These are phyloP conservation scores for Myoxocephalus aenaeus DNA, from an alignment of 2,797 vertebrate species.

Conservation along the genomic window DNA sequence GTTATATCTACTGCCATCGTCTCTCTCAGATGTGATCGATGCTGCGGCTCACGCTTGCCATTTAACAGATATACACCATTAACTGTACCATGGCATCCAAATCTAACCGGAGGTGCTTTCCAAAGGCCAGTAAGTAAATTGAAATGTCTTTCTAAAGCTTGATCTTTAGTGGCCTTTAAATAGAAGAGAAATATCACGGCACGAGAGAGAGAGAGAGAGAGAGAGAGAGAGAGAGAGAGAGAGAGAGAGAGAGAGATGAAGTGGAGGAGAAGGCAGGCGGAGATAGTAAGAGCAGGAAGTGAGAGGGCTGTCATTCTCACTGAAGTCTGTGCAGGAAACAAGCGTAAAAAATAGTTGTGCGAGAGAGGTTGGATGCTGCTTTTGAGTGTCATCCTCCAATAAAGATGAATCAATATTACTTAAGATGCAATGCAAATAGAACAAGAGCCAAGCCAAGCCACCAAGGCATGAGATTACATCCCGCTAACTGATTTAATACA, in stretches of 20 bases:
- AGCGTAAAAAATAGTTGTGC: not conserved
- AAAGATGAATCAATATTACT: slow-evolving; percentile 1
- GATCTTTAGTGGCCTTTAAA: slow-evolving; percentile 80
- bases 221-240: not conserved
- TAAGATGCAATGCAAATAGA: not conserved
- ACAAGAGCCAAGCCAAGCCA: not conserved
- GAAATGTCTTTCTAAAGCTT: slow-evolving; percentile 78
- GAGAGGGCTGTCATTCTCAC: not conserved
- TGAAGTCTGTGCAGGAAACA: not conserved
- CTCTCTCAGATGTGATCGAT: slow-evolving; percentile 70
- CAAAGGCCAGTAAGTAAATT: slow-evolving; percentile 81
- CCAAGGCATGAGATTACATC: not conserved
- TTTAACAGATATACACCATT: slow-evolving; percentile 81
- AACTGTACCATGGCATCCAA: slow-evolving; percentile 72
- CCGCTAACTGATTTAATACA: not conserved
- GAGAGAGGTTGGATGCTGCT: not conserved
- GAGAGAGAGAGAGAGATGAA: slow-evolving; percentile 29
- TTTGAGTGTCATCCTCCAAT: not conserved
- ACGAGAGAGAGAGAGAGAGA: slow-evolving; percentile 31
- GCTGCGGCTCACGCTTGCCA: slow-evolving; percentile 70
- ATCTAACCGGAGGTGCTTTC: slow-evolving; percentile 73
- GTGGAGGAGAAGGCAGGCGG: slow-evolving; percentile 14
- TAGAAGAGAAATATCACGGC: slow-evolving; percentile 69
- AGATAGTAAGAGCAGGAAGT: slow-evolving; percentile 9
- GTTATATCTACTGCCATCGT: slow-evolving; percentile 72